phyloP scores from a whole-genome alignment of 2,113 vertebrate species.

The Solea solea region DNA sequence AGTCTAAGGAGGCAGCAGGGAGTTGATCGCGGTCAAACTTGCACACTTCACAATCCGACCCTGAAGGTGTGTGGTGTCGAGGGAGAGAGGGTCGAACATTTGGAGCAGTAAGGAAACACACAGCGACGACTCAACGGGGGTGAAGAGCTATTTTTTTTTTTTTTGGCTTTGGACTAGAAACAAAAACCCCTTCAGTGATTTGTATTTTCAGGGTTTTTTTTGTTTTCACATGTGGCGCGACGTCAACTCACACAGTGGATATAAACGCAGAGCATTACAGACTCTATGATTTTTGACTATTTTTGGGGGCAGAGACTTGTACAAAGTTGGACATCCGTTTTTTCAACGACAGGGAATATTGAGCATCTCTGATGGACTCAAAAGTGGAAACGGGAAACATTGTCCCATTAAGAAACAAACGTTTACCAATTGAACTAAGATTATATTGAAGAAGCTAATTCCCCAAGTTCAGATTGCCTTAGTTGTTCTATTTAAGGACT shows the following conservation, averaged over 20 bases:
- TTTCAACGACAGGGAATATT: constrained; percentile 62
- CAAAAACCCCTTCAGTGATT: constrained; percentile 50
- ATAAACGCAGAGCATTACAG: constrained; percentile 50
- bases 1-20: constrained; percentile 51
- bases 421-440: constrained; percentile 62
- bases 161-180: constrained; percentile 63
- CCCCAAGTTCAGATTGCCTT: constrained; percentile 78
- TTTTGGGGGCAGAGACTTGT: constrained; percentile 51
- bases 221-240: constrained; percentile 45
- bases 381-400: constrained; percentile 55
- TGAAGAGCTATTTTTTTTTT: constrained; percentile 44
- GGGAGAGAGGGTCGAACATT: constrained; percentile 30
- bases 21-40: constrained; percentile 50
- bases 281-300: constrained; percentile 51
- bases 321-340: constrained; percentile 62
- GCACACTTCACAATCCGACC: constrained; percentile 41
- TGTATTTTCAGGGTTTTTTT: constrained; percentile 55
- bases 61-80: constrained; percentile 35
- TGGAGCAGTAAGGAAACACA: constrained; percentile 36
- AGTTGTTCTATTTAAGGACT: constrained; percentile 82
- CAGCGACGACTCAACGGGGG: constrained; percentile 60
- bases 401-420: constrained; percentile 56
- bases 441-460: constrained; percentile 65
- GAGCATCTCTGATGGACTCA: constrained; percentile 65
- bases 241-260: constrained; percentile 49